Conservation (phyloP, 2,113 vertebrate species). For the Passer domesticus region DNA sequence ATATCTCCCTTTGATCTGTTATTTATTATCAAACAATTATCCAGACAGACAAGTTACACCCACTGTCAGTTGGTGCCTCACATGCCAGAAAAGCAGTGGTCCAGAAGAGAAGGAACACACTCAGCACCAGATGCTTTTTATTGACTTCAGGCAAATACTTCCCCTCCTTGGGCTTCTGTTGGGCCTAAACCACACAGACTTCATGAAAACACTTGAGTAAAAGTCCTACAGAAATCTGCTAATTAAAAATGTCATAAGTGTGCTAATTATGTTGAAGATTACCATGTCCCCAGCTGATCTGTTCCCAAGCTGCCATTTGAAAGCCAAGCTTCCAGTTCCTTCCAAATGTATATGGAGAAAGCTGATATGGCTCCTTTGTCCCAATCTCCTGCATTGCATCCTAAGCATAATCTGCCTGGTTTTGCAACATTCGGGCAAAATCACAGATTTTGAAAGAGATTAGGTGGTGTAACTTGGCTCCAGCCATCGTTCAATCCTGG, state of each 20-base stretch:
- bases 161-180: neutral
- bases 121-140: conserved; percentile 23
- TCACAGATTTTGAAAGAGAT: conserved; percentile 54
- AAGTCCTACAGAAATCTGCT: neutral
- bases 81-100: conserved; percentile 42
- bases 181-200: neutral
- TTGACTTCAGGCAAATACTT: neutral
- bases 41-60: conserved; percentile 32
- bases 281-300: neutral
- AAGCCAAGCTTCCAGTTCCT: conserved; percentile 22
- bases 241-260: neutral
- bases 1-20: conserved; percentile 43
- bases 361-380: neutral
- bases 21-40: conserved; percentile 59
- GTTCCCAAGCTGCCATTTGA: neutral
- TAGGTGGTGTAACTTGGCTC: conserved; percentile 32
- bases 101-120: neutral
- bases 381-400: neutral
- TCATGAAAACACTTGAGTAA: neutral
- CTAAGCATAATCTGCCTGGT: conserved; percentile 5
- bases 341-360: neutral
- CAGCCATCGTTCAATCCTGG: neutral
- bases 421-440: conserved; percentile 60
- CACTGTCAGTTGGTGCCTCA: neutral
- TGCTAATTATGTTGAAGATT: neutral